Percentiles rank a stretch among this genome's conserved stretches.
These are phyloP conservation scores for Acrossocheilus wenchowensis DNA, from an alignment of 2,797 vertebrate species.

Conservation along the genomic window DNA sequence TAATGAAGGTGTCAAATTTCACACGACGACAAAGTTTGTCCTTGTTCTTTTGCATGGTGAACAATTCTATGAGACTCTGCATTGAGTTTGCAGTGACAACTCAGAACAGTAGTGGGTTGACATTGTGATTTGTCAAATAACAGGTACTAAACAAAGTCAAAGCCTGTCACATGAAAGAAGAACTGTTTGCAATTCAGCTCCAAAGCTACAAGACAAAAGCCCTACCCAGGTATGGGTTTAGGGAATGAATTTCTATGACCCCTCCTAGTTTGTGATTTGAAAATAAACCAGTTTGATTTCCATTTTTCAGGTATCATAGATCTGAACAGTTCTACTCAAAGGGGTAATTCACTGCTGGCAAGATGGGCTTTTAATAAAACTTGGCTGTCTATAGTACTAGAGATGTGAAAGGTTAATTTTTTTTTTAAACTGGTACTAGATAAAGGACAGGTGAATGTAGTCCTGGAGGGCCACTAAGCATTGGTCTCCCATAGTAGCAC, in stretches of 20 bases:
- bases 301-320: not conserved
- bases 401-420: too few relatives aligned
- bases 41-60: not conserved
- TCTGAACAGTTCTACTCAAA: not conserved
- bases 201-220: not conserved
- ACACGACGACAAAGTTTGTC: not conserved
- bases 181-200: not conserved
- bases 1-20: not conserved
- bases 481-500: too few relatives aligned
- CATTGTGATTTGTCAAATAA: not conserved
- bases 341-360: too few relatives aligned
- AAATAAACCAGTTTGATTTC: not conserved
- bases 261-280: not conserved
- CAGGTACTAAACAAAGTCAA: not conserved
- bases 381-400: too few relatives aligned
- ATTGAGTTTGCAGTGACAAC: not conserved
- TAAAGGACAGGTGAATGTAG: too few relatives aligned
- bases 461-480: too few relatives aligned
- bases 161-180: not conserved
- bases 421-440: too few relatives aligned
- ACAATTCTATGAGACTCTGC: not conserved
- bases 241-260: not conserved
- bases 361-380: too few relatives aligned
- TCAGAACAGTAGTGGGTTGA: not conserved
- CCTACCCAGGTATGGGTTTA: not conserved